These are phyloP conservation scores for Drosophila pandora DNA, from an alignment of 1,140 invertebrate genomes.

Conservation along the genomic window DNA sequence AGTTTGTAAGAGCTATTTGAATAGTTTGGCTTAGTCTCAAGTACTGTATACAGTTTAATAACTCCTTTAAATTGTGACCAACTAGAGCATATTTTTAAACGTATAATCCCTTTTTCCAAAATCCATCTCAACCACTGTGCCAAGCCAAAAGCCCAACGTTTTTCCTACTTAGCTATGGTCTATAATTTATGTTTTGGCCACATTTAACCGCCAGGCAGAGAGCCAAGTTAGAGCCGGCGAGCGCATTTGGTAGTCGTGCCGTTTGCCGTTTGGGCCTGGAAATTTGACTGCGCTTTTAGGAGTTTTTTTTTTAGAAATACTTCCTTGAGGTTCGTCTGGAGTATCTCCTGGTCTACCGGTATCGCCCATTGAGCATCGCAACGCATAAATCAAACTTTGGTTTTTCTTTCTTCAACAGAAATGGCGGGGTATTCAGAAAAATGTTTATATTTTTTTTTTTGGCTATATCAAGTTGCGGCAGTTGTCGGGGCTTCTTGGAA, in stretches of 20 bases:
- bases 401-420: conserved; percentile 53
- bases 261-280: conserved; percentile 63
- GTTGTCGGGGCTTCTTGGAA: conserved; percentile 59
- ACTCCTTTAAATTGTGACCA: too few species aligned
- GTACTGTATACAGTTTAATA: too few species aligned
- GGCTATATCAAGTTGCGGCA: conserved; percentile 62
- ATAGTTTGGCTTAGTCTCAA: too few species aligned
- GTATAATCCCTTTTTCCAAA: not conserved
- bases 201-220: conserved; percentile 67
- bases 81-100: too few species aligned
- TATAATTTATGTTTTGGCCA: conserved; percentile 75
- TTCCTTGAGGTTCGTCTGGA: conserved; percentile 24
- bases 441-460: conserved; percentile 11
- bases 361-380: conserved; percentile 75
- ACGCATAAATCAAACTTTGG: conserved; percentile 80
- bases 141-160: conserved; percentile 22
- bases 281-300: conserved; percentile 38
- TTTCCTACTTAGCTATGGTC: conserved; percentile 63
- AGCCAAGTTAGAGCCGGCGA: conserved; percentile 13
- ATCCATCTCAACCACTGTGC: conserved; percentile 39
- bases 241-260: conserved; percentile 71
- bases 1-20: not conserved
- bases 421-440: conserved; percentile 42
- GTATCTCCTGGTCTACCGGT: conserved; percentile 14
- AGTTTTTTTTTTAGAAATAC: not conserved